Evolutionary conservation across 2,797 vertebrate genomes (phyloP).

Genomic region (Molossus alvarezi): DNA sequence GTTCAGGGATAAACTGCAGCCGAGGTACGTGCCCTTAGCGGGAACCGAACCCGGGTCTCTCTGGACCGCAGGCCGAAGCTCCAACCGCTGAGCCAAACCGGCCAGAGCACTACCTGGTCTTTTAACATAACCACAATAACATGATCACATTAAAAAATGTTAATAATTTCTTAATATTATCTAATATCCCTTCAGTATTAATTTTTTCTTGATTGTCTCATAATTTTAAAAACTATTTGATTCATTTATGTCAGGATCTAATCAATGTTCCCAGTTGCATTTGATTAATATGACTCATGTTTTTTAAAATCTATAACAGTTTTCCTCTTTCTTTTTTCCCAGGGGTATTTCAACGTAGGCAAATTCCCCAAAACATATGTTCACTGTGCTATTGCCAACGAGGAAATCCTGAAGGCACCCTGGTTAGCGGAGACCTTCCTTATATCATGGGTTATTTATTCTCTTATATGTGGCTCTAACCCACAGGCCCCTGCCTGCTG

Average conservation of each 20-base stretch:
- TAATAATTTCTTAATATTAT: constrained; percentile 44
- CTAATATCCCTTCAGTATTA: constrained; percentile 26
- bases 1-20: too few relatives aligned
- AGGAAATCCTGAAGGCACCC: background rate
- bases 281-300: constrained; percentile 39
- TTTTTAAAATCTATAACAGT: background rate
- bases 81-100: too few relatives aligned
- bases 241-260: constrained; percentile 61
- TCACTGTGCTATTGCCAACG: background rate
- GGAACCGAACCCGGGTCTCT: too few relatives aligned
- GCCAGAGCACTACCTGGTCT: background rate
- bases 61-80: too few relatives aligned
- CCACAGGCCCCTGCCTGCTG: background rate
- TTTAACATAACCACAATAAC: background rate
- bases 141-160: constrained; percentile 51
- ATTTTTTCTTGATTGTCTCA: constrained; percentile 39
- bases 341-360: background rate
- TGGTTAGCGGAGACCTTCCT: background rate
- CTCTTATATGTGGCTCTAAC: background rate
- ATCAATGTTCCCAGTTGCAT: constrained; percentile 8
- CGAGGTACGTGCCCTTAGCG: too few relatives aligned
- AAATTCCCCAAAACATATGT: background rate
- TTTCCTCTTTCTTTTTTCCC: background rate
- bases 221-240: background rate
- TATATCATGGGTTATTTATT: background rate